Evolutionary conservation across 2,113 vertebrate genomes (phyloP), one percentile per base, ranked within the genome.

Genomic region (Solea solea): DNA sequence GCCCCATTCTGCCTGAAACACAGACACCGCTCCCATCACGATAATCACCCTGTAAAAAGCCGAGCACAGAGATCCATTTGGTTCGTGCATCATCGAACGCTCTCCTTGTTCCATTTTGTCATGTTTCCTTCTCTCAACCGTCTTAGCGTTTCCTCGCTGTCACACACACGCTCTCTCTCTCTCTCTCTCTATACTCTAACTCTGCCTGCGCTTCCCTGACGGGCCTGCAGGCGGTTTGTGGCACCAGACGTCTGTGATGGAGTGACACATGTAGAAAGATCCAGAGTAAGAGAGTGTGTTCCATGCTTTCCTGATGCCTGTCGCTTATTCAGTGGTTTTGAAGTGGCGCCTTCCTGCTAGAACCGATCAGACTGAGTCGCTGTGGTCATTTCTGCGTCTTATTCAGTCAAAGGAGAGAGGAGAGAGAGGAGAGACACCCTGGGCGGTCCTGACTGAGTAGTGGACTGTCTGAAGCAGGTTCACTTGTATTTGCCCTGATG

Each of bases 331-430:
- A 2, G 34, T 39, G 45, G 42, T 61, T 61, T 59, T 3, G 25
- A 60, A 63, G 45, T 66, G 46, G 41, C 16, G 40, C 48, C 14
- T 48, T 64, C 65, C 74, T 74, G 71, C 74, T 65, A 83, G 76
- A 68, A 65, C 14, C 68, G 69, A 80, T 78, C 58, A 74, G 69
- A 56, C 64, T 4, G 40, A 83, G 60, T 34, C 68, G 51, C 44
- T 45, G 46, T 53, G 65, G 69, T 85, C 74, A 68, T 71, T 72
- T 80, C 67, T 62, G 66, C 76, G 63, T 62, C 72, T 68, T 46
- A 52, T 75, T 46, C 58, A 75, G n/a, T 70, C 64, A 50, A 67
- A 74, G 60, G 62, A n/a, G n/a, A n/a, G n/a, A n/a, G n/a, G n/a
- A n/a, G 13, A 72, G 52, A 64, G 0, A 4, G 16, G 13, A 61